Evolutionary conservation across 1,140 invertebrate genomes (phyloP).

Genomic region (Bombus difficillimus): DNA sequence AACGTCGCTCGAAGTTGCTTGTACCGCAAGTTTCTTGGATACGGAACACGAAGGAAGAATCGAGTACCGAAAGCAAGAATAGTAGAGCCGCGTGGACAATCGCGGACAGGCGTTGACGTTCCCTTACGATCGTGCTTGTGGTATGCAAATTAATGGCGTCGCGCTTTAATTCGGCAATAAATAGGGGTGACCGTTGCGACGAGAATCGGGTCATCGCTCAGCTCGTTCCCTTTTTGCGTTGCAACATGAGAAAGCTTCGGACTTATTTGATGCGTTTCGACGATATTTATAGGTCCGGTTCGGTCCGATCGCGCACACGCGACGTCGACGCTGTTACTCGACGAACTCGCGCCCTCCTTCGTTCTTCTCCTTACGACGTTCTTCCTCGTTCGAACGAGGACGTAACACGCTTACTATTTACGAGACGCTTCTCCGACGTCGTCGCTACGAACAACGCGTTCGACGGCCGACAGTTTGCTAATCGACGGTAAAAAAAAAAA

Average conservation of each 20-base stretch:
- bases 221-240: constrained; percentile 76
- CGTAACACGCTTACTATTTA: constrained; percentile 10
- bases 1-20: neutral
- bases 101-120: constrained; percentile 51
- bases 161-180: constrained; percentile 84
- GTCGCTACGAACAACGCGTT: constrained; percentile 65
- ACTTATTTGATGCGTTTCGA: constrained; percentile 82
- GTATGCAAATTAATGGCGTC: constrained; percentile 83
- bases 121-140: constrained; percentile 55
- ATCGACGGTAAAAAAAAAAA: constrained; percentile 58
- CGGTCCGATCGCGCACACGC: constrained; percentile 62
- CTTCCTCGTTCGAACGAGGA: neutral
- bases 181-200: constrained; percentile 80
- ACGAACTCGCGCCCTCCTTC: constrained; percentile 5
- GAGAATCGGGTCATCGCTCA: constrained; percentile 79
- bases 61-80: constrained; percentile 15
- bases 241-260: constrained; percentile 80
- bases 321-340: constrained; percentile 53
- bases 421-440: constrained; percentile 12
- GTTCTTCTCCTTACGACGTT: neutral
- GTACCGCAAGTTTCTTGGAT: neutral
- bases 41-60: constrained; percentile 30
- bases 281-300: constrained; percentile 83
- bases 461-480: constrained; percentile 68
- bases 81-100: neutral